These are phyloP conservation scores for Mustela erminea DNA, from an alignment of 2,797 vertebrate genomes.

Conservation along the genomic window DNA sequence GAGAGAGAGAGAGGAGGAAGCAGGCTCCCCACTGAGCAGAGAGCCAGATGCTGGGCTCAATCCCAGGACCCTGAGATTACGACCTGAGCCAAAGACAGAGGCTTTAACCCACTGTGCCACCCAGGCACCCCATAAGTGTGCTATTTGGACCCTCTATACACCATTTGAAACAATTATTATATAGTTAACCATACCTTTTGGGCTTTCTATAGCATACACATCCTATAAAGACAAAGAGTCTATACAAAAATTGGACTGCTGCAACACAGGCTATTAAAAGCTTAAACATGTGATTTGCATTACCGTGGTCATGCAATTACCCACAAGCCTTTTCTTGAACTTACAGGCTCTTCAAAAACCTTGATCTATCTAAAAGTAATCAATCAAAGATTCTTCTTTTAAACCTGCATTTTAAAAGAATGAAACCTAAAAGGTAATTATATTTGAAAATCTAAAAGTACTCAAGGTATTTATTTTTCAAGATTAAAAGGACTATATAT, in stretches of 20 bases:
- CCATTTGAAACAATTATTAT: background rate
- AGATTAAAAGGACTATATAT: background rate
- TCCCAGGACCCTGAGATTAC: no score
- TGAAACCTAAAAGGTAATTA: constrained; percentile 75
- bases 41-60: no score
- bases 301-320: constrained; percentile 36
- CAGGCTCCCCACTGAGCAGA: no score
- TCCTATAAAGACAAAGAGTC: background rate
- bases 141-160: no score
- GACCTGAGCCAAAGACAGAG: no score
- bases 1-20: no score
- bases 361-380: constrained; percentile 76
- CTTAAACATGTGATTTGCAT: constrained; percentile 72
- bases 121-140: background rate
- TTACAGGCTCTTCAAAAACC: constrained; percentile 61
- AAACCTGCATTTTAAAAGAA: constrained; percentile 72
- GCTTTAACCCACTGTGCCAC: no score
- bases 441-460: constrained; percentile 54
- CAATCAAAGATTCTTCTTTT: constrained; percentile 66
- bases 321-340: constrained; percentile 45
- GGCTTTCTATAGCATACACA: background rate
- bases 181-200: background rate
- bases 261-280: constrained; percentile 49
- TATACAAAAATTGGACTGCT: background rate
- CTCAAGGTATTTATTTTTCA: background rate